Percentiles rank a stretch among this genome's conserved stretches.
phyloP scores from a whole-genome alignment of 2,113 vertebrate genomes.

The Fulica atra region DNA sequence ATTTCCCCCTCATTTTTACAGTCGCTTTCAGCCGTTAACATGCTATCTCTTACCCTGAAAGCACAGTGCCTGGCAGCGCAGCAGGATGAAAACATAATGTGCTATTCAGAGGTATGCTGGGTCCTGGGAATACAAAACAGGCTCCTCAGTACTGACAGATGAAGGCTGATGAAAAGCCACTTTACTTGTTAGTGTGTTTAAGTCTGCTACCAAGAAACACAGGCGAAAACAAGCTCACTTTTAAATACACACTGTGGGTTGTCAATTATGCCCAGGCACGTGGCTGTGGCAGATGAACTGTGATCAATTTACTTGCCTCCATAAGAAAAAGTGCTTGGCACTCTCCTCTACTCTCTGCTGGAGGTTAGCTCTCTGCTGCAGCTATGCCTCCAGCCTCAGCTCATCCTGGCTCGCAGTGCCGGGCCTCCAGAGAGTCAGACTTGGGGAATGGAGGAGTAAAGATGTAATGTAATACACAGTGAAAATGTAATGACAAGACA shows the following conservation, averaged over 20 bases:
- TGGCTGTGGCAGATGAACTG: not conserved
- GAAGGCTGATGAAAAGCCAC: constrained; percentile 22
- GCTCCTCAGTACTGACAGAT: constrained; percentile 1
- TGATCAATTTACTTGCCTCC: not conserved
- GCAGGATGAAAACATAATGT: constrained; percentile 38
- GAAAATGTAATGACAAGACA: not conserved
- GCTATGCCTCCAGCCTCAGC: not conserved
- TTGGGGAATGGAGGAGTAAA: not conserved
- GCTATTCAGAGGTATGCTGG: constrained; percentile 14
- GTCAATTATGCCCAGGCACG: not conserved
- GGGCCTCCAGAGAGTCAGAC: rapidly evolving
- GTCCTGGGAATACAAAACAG: constrained; percentile 5
- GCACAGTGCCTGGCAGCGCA: constrained; percentile 14
- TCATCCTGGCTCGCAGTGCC: rapidly evolving
- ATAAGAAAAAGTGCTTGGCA: not conserved
- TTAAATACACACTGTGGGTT: not conserved
- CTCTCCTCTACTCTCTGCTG: not conserved
- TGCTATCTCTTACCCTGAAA: not conserved
- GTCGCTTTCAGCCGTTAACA: not conserved
- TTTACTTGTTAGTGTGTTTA: constrained; percentile 16
- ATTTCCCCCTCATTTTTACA: not conserved
- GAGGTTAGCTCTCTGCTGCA: not conserved
- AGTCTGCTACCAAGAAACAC: not conserved
- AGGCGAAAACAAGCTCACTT: not conserved
- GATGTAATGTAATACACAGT: rapidly evolving